Evolutionary conservation across 2,113 vertebrate species (phyloP).

Genomic region (Nyctibius bracteatus): DNA sequence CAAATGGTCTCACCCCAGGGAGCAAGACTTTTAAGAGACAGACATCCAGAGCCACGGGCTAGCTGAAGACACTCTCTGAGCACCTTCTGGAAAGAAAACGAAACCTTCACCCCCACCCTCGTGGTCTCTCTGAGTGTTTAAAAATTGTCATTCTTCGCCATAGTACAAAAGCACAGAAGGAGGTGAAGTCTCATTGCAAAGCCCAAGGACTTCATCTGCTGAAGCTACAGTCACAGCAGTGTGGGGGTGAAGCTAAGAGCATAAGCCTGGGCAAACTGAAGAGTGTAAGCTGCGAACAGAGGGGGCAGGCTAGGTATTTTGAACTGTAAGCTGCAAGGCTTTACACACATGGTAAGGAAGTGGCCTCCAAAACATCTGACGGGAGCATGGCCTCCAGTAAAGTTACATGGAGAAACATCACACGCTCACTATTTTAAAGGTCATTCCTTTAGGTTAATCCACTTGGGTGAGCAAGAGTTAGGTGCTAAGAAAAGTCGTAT

Average conservation of each 20-base stretch:
- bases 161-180: not conserved
- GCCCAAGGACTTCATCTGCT: not conserved
- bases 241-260: not conserved
- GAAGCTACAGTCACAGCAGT: not conserved
- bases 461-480: not conserved
- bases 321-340: not conserved
- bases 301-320: not conserved
- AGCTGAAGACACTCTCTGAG: not conserved
- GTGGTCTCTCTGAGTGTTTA: not conserved
- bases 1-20: not conserved
- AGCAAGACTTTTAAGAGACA: not conserved
- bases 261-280: not conserved
- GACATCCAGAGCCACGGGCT: not conserved
- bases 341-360: not conserved
- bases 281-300: not conserved
- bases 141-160: not conserved
- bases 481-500: not conserved
- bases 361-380: fast-evolving
- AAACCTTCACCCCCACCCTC: not conserved
- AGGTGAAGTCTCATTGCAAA: not conserved
- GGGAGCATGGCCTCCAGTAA: not conserved
- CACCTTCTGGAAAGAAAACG: not conserved
- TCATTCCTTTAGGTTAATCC: not conserved
- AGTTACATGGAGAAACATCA: not conserved
- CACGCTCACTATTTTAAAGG: not conserved